phyloP scores from a whole-genome alignment of 2,113 vertebrate species.

The Anas platyrhynchos region DNA sequence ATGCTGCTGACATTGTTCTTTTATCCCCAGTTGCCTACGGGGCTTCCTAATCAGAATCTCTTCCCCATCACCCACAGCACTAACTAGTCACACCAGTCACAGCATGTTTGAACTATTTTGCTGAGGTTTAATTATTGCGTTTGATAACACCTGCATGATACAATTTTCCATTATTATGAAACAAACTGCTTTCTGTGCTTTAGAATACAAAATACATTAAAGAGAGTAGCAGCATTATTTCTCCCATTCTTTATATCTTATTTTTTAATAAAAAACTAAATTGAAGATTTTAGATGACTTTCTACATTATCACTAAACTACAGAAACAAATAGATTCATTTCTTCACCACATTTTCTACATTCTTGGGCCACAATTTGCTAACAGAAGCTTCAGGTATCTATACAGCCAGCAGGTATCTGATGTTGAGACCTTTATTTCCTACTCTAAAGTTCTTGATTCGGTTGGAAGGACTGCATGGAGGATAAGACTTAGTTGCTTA shows the following conservation, averaged over 20 bases:
- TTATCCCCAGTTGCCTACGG: slow-evolving; percentile 10
- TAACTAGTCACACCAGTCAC: slow-evolving; percentile 15
- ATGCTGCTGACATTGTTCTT: slow-evolving; percentile 18
- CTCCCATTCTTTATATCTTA: too few relatives aligned
- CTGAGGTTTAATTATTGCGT: slow-evolving; percentile 26
- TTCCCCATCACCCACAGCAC: background rate
- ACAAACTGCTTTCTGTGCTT: background rate
- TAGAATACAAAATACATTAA: background rate
- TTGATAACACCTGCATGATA: background rate
- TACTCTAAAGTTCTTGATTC: background rate
- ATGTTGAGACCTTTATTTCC: background rate
- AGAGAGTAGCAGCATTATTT: too few relatives aligned
- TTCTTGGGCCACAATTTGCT: background rate
- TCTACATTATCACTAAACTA: background rate
- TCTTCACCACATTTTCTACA: background rate
- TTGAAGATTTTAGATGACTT: background rate
- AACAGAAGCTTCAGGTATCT: background rate
- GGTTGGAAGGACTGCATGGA: background rate
- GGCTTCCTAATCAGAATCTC: slow-evolving; percentile 13
- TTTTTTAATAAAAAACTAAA: background rate
- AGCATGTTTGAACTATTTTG: slow-evolving; percentile 10
- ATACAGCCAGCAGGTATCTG: background rate
- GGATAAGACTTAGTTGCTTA: background rate
- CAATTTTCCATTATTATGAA: background rate
- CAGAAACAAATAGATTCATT: background rate